Conservation (phyloP, 2,113 vertebrate genomes). For the Aldabrachelys gigantea region DNA sequence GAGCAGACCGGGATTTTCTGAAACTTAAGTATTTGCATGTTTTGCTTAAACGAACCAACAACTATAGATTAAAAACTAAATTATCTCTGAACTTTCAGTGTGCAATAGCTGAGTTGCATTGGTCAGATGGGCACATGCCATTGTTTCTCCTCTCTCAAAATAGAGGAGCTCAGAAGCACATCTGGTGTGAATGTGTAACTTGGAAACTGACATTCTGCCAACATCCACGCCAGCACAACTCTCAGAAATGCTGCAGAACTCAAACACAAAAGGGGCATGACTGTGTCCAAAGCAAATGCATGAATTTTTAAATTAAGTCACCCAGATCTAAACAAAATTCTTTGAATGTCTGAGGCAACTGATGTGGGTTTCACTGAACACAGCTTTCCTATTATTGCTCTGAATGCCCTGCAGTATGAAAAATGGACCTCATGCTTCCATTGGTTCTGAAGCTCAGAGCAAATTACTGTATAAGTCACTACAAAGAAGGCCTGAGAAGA, state of each 20-base stretch:
- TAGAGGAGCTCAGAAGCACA: constrained; percentile 11
- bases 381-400: constrained; percentile 12
- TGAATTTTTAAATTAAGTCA: background rate
- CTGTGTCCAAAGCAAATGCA: background rate
- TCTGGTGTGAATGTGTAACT: constrained; percentile 19
- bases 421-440: constrained; percentile 10
- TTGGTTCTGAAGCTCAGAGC: constrained; percentile 19
- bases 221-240: background rate
- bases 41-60: background rate
- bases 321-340: constrained; percentile 36
- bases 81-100: background rate
- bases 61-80: background rate
- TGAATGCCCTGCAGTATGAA: background rate
- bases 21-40: background rate
- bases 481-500: constrained; percentile 6
- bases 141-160: background rate
- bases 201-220: background rate
- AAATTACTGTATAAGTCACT: background rate
- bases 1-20: background rate
- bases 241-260: background rate
- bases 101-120: background rate
- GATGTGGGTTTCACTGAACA: constrained; percentile 20
- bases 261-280: background rate
- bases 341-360: constrained; percentile 7
- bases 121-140: background rate